Conservation (phyloP, 2,888 invertebrate genomes). For the Hypena proboscidalis region DNA sequence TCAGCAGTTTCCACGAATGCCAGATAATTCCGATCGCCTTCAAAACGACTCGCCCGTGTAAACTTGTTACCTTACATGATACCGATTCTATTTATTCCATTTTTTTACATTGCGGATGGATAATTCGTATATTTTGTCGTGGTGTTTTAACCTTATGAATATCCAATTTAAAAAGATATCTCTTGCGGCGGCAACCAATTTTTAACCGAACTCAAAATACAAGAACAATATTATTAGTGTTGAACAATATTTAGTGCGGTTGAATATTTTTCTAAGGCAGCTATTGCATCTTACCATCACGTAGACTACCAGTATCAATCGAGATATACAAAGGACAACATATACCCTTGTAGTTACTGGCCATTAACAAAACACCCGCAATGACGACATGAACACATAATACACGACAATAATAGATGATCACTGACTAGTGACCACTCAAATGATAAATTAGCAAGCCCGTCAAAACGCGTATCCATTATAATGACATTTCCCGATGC, state of each 20-base stretch:
- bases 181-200: neutral
- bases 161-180: too few relatives aligned
- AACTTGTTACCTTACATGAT: slow-evolving; percentile 58
- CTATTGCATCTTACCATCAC: too few relatives aligned
- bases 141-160: too few relatives aligned
- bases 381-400: neutral
- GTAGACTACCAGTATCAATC: too few relatives aligned
- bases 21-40: slow-evolving; percentile 73
- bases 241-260: too few relatives aligned
- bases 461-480: slow-evolving; percentile 63
- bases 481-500: slow-evolving; percentile 73
- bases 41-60: slow-evolving; percentile 52
- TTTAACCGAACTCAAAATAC: neutral
- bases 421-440: slow-evolving; percentile 21
- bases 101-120: too few relatives aligned
- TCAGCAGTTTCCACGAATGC: slow-evolving; percentile 75
- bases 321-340: too few relatives aligned
- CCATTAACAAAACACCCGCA: neutral
- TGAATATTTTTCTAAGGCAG: too few relatives aligned
- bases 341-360: too few relatives aligned
- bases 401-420: slow-evolving; percentile 10
- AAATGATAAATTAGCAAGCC: slow-evolving; percentile 55
- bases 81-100: slow-evolving; percentile 42
- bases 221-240: neutral
- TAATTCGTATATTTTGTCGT: too few relatives aligned